Conservation (phyloP, 1,140 invertebrate genomes). For the Aleiodes sp. region DNA sequence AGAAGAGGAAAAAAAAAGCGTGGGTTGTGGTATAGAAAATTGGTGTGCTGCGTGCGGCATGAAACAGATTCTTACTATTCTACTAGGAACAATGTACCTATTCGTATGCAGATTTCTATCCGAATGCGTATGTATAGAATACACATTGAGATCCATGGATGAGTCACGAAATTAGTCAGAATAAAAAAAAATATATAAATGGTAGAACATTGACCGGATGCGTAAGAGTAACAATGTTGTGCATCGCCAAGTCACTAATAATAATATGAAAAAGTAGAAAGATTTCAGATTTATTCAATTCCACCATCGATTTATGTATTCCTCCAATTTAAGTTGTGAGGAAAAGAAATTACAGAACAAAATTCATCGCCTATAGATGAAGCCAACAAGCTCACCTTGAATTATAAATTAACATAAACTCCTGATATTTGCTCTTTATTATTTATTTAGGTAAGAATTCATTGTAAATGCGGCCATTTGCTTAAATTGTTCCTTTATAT, state of each 20-base stretch:
- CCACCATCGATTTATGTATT: slow-evolving; percentile 35
- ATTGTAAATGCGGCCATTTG: too few species aligned
- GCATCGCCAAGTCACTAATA: slow-evolving; percentile 18
- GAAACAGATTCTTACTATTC: slow-evolving; percentile 39
- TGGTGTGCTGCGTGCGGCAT: slow-evolving; percentile 26
- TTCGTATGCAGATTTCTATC: slow-evolving; percentile 37
- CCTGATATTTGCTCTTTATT: too few species aligned
- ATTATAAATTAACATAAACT: too few species aligned
- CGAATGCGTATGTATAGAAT: slow-evolving; percentile 18
- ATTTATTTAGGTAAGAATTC: too few species aligned
- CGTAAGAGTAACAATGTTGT: neutral
- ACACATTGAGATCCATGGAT: neutral
- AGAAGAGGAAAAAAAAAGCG: slow-evolving; percentile 1
- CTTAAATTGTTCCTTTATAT: too few species aligned
- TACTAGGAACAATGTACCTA: slow-evolving; percentile 37
- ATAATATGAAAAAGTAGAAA: slow-evolving; percentile 21
- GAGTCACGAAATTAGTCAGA: neutral
- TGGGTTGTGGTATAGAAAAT: slow-evolving; percentile 22
- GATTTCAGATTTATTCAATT: slow-evolving; percentile 28
- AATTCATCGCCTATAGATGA: too few species aligned
- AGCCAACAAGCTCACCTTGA: too few species aligned
- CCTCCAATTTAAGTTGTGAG: too few species aligned
- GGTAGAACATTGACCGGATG: neutral
- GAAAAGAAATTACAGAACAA: too few species aligned
- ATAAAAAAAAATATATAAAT: neutral